phyloP scores from a whole-genome alignment of 2,113 vertebrate genomes.

The Cavia aperea region DNA sequence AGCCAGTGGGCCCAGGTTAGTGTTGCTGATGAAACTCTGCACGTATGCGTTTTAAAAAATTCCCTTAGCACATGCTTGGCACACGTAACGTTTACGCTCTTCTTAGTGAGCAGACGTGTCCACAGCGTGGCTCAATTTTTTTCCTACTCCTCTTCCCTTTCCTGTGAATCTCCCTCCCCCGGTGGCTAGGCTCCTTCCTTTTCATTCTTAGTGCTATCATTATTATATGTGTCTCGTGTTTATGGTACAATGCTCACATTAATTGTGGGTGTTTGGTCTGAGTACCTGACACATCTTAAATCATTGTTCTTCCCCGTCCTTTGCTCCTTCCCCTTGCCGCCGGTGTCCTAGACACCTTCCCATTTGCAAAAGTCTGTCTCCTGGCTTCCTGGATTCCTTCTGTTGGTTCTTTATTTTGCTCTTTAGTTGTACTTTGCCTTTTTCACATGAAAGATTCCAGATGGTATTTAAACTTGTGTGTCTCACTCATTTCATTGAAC shows the following conservation, averaged over 20 bases:
- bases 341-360: neutral
- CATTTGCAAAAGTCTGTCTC: neutral
- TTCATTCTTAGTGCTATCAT: neutral
- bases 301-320: neutral
- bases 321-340: neutral
- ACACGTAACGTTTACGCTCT: neutral
- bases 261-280: neutral
- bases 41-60: neutral
- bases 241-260: neutral
- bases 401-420: neutral
- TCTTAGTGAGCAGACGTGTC: neutral
- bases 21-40: neutral
- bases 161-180: neutral
- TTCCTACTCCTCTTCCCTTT: neutral
- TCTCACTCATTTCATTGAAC: neutral
- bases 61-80: neutral
- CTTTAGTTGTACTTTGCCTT: neutral
- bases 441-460: neutral
- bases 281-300: neutral
- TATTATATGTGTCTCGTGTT: neutral
- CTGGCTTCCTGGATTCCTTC: neutral
- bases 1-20: too few species aligned
- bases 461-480: neutral
- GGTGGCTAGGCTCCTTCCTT: too few species aligned
- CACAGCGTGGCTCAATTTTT: neutral